Conservation (phyloP, 2,113 vertebrate species). For the Egretta garzetta region DNA sequence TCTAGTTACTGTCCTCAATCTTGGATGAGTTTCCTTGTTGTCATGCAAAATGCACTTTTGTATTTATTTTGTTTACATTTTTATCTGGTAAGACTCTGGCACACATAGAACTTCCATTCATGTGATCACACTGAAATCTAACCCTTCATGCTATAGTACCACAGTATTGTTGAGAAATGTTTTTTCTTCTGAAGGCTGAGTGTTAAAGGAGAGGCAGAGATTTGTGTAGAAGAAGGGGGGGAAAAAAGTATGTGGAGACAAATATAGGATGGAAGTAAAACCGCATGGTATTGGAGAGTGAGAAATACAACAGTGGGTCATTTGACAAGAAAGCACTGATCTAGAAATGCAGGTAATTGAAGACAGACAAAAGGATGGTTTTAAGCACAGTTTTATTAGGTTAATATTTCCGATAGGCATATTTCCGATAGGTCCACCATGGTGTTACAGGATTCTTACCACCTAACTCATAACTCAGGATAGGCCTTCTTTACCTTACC, state of each 20-base stretch:
- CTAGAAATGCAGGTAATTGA: slow-evolving; percentile 19
- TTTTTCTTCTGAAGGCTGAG: background rate
- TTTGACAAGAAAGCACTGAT: background rate
- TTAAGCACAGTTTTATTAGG: background rate
- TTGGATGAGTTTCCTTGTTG: background rate
- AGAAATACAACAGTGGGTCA: background rate
- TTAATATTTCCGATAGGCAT: background rate
- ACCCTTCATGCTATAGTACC: background rate
- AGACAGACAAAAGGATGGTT: slow-evolving; percentile 31
- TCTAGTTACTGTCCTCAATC: background rate
- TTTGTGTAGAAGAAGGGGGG: background rate
- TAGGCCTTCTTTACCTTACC: background rate
- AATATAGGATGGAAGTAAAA: slow-evolving; percentile 15
- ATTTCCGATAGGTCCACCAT: background rate
- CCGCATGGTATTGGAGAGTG: background rate
- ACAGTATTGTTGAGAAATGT: background rate
- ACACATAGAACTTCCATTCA: background rate
- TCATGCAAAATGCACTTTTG: background rate
- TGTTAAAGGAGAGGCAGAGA: background rate
- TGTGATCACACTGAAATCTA: background rate
- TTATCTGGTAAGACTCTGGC: background rate
- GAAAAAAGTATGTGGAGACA: background rate
- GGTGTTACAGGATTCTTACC: slow-evolving; percentile 10
- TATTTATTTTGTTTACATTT: background rate
- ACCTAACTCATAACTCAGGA: background rate